Conservation (phyloP, 2,797 vertebrate species). For the Acrossocheilus fasciatus region DNA sequence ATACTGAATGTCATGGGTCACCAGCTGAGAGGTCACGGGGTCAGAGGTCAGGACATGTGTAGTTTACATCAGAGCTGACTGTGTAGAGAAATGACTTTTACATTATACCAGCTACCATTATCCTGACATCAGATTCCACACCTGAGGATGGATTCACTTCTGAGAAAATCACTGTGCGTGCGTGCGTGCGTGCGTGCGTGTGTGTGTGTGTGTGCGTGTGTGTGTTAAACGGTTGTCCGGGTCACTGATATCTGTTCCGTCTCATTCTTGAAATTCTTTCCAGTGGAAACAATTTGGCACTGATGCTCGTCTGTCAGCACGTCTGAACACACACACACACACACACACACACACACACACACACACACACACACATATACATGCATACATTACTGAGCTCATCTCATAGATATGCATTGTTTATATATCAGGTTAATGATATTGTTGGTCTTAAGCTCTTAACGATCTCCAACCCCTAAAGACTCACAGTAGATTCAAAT, state of each 20-base stretch:
- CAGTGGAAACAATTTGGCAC: slow-evolving; percentile 83
- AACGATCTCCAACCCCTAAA: neutral
- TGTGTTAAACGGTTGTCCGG: slow-evolving; percentile 65
- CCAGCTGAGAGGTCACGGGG: neutral
- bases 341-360: slow-evolving; percentile 68
- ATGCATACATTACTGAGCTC: neutral
- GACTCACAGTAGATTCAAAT: neutral
- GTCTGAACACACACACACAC: slow-evolving; percentile 71
- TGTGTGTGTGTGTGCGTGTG: slow-evolving; percentile 16
- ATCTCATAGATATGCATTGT: neutral
- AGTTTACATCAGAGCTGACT: neutral
- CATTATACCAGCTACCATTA: neutral
- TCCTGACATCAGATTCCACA: neutral
- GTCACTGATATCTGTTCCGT: slow-evolving; percentile 82
- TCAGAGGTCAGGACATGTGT: neutral
- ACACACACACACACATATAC: slow-evolving; percentile 63
- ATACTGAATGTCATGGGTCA: neutral
- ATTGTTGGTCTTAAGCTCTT: neutral
- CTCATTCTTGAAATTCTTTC: slow-evolving; percentile 87
- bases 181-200: neutral
- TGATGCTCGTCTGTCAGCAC: slow-evolving; percentile 82
- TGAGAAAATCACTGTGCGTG: neutral
- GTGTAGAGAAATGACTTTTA: neutral
- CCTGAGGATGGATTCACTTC: neutral
- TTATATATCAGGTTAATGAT: neutral